Base-by-base conservation (phyloP, 2,797 vertebrate species). In the Mareca penelope region DNA sequence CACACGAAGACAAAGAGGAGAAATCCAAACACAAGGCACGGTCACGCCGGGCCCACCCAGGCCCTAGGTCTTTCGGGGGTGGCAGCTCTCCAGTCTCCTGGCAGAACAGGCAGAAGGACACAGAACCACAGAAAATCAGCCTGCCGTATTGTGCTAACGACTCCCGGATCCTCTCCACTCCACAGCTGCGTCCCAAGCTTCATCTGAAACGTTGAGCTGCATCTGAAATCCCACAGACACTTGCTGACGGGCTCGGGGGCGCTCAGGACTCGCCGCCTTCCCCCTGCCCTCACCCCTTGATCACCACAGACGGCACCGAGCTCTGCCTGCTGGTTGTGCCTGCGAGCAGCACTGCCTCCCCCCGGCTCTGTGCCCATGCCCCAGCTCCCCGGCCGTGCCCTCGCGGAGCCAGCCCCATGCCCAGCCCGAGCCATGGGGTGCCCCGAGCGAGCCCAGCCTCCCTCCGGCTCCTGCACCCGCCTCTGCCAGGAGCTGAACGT, bases 261-360 rank as follows among this genome's bases (percentile, higher is more conserved):
- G 1, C 55, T 24, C 1, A 0, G 1, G 3, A 22, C 31, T 44
- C 7, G 0, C 5, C 9, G 22, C 48, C 44, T 42, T 42, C 12
- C 52, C 10, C 48, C 42, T 3, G 50, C 61, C 44, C 29, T 16
- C 2, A 12, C 5, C 33, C 31, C 31, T 3, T 44, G 10, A 11
- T 35, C 17, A 0, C 28, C 33, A 6, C 31, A 9, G 50, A 13
- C 26, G 33, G 21, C 37, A 2, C 21, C 16, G 6, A 23, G 6
- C 18, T 33, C 19, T 1, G 2, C 39, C 39, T 37, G 21, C 13
- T 4, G 1, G 1, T 3, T 5, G 16, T 23, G 6, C 16, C 3
- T 5, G 4, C 1, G 18, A 44, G 16, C 13, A 42, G 5, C 12
- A 26, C 3, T 17, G 7, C 57, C 9, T 22, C 13, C 8, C 10